Evolutionary conservation across 2,797 vertebrate species (phyloP), one percentile per base, ranked within the genome.

Genomic region (Leptatherina wallacei): DNA sequence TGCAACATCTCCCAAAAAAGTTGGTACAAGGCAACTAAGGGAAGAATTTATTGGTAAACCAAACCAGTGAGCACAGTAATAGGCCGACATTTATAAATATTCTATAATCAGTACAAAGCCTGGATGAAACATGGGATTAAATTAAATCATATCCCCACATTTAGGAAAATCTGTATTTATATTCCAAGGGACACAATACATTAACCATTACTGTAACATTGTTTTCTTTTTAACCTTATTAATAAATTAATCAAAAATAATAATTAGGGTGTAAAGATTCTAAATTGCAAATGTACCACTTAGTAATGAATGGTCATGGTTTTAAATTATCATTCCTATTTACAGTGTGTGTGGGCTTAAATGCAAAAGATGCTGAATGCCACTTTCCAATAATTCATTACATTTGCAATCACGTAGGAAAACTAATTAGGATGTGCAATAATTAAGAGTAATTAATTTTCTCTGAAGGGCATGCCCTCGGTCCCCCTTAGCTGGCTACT

Each of bases 401-500:
- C 27, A 3, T 55, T 55, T 55, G 22, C 27, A 55, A 30, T 55
- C 52, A 55, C 13, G 3, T 16, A 55, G 52, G 27, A 27, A 30
- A 55, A 55, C 52, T 55, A 29, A 55, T 55, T 55, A 55, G 27
- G 13, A 59, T 36, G n/a, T 24, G 18, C 20, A 38, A 30, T 55
- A 55, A 55, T 30, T 18, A 24, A 6, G 49, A 18, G 14, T 14
- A 30, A 55, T 55, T 55, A 2, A 55, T 30, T 55, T 55, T 55
- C 52, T 55, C 52, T 55, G 52, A 55, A 16, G 52, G 52, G 52
- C 52, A 16, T 55, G 52, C 52, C 27, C 52, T 55, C 14, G 6
- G 27, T 30, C 27, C 14, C 29, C 14, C 52, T 55, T 55, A 55
- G 16, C 6, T 30, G 52, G 52, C 52, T 55, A 2, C 20, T 29